phyloP scores from a whole-genome alignment of 2,113 vertebrate genomes.

The Columba janthina region DNA sequence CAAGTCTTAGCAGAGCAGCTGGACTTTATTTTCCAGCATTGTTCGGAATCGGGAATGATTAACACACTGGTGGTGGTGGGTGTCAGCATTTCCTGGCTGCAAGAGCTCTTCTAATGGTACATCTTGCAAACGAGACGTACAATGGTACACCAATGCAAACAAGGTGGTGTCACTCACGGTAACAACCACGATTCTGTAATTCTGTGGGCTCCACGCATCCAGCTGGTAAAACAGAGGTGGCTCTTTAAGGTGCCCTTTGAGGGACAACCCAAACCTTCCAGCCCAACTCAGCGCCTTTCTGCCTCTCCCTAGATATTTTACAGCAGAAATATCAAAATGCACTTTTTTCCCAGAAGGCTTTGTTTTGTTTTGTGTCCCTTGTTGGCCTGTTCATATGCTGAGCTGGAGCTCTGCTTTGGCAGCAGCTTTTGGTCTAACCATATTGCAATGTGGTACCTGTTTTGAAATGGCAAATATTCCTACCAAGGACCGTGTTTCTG shows the following conservation, averaged over 20 bases:
- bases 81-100: conserved; percentile 10
- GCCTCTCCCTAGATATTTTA: not conserved
- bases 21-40: not conserved
- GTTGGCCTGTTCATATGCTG: not conserved
- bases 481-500: rapidly evolving
- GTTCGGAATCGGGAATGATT: not conserved
- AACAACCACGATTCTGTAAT: not conserved
- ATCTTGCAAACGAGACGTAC: not conserved
- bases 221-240: not conserved
- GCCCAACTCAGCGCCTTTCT: not conserved
- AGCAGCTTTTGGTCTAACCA: not conserved
- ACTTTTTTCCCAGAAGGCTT: not conserved
- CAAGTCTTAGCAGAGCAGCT: not conserved
- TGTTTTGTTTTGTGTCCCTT: not conserved
- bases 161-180: not conserved
- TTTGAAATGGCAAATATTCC: not conserved
- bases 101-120: not conserved
- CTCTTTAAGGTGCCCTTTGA: not conserved
- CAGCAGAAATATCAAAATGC: not conserved
- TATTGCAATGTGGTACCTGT: not conserved
- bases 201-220: not conserved
- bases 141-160: not conserved
- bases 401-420: conserved; percentile 27
- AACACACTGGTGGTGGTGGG: not conserved
- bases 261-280: not conserved